These are phyloP conservation scores for Dinomys branickii DNA, from an alignment of 2,113 vertebrate species.

Conservation along the genomic window DNA sequence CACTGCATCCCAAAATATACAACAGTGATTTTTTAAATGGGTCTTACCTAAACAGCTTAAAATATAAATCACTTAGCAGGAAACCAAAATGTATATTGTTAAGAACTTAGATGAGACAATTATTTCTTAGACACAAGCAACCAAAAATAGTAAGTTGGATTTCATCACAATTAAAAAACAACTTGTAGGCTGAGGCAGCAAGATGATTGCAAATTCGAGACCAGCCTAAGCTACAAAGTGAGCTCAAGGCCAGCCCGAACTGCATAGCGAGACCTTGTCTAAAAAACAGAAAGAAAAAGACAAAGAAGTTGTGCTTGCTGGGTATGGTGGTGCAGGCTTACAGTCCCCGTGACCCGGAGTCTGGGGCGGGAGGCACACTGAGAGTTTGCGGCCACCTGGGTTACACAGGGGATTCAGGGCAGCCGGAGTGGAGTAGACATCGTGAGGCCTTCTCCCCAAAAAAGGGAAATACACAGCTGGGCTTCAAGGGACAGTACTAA, in stretches of 20 bases:
- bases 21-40: background rate
- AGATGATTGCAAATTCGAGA: too few relatives aligned
- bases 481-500: background rate
- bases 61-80: background rate
- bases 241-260: too few relatives aligned
- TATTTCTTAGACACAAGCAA: background rate
- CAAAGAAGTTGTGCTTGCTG: too few relatives aligned
- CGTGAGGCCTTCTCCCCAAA: background rate
- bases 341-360: background rate
- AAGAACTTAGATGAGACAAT: background rate
- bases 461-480: background rate
- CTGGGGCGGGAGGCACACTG: background rate
- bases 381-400: background rate
- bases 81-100: background rate
- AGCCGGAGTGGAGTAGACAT: background rate
- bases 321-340: accelerated
- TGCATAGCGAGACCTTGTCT: too few relatives aligned
- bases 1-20: background rate
- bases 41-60: background rate
- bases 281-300: too few relatives aligned
- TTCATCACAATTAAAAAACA: background rate
- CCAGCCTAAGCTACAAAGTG: too few relatives aligned
- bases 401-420: background rate
- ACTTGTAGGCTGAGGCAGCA: too few relatives aligned
- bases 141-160: background rate